Conservation (phyloP, 2,888 invertebrate genomes). For the Cheilosia grossa region DNA sequence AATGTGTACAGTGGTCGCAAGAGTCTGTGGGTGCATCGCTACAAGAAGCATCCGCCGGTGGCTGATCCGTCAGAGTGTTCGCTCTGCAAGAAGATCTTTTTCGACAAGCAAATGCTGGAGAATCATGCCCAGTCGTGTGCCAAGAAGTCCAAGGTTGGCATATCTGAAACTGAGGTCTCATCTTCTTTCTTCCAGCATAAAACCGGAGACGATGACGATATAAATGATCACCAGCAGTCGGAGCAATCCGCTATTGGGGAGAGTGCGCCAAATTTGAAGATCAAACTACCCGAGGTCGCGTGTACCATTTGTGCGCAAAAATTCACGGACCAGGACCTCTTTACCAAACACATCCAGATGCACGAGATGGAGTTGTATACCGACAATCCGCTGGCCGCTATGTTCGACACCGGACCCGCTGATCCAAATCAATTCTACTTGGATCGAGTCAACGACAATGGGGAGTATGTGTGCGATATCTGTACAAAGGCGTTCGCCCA, state of each 20-base stretch:
- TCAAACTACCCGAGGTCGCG: conserved; percentile 81
- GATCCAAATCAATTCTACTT: conserved; percentile 82
- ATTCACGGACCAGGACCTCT: conserved; percentile 82
- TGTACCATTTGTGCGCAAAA: conserved; percentile 82
- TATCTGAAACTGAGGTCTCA: conserved; percentile 14
- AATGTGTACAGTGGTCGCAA: conserved; percentile 83
- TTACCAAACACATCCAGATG: conserved; percentile 82
- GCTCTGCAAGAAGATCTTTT: conserved; percentile 82
- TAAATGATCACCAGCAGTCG: conserved; percentile 61
- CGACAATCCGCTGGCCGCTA: conserved; percentile 82
- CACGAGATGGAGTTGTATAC: conserved; percentile 82
- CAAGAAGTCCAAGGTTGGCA: conserved; percentile 78
- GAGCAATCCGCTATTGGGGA: conserved; percentile 61
- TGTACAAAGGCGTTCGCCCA: conserved; percentile 83
- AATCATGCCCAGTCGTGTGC: conserved; percentile 81
- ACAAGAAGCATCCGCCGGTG: conserved; percentile 83
- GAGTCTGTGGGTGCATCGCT: conserved; percentile 83
- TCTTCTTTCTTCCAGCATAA: conserved; percentile 77
- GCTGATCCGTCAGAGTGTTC: conserved; percentile 82
- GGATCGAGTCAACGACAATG: conserved; percentile 82
- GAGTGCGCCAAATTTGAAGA: conserved; percentile 76
- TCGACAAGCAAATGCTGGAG: conserved; percentile 82
- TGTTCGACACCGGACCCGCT: conserved; percentile 83
- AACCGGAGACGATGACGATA: conserved; percentile 79
- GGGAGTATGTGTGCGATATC: conserved; percentile 83